Percentiles rank a stretch among this genome's conserved stretches.
phyloP scores from a whole-genome alignment of 2,113 vertebrate genomes.

The Otus sunia region DNA sequence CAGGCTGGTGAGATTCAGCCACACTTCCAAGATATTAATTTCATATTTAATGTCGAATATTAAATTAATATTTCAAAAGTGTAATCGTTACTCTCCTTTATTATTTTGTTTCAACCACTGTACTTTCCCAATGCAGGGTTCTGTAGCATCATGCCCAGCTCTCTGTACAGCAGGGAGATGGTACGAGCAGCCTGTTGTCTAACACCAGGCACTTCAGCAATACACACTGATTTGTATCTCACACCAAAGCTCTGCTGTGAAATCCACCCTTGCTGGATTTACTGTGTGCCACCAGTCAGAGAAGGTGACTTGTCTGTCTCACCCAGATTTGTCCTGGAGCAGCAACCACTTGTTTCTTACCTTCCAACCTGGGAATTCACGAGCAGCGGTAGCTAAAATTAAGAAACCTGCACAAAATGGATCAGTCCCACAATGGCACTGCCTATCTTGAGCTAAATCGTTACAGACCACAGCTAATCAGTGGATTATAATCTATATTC shows the following conservation, averaged over 20 bases:
- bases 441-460: not conserved
- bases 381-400: not conserved
- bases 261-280: not conserved
- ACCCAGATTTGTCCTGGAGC: not conserved
- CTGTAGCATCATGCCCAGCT: not conserved
- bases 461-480: accelerated
- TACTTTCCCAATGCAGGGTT: not conserved
- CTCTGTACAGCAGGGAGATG: not conserved
- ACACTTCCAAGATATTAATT: accelerated
- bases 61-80: accelerated
- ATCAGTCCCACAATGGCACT: accelerated
- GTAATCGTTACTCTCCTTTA: not conserved
- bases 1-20: not conserved
- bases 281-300: not conserved
- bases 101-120: not conserved
- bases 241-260: not conserved
- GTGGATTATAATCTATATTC: not conserved
- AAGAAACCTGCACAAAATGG: not conserved
- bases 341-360: not conserved
- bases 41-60: not conserved
- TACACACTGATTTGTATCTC: not conserved
- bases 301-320: not conserved
- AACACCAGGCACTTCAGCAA: not conserved
- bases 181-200: not conserved
- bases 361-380: not conserved